Evolutionary conservation across 92 coral and sea anemone species (phyloP), one percentile per base, ranked within the genome.

Genomic region (Anthopleura xanthogrammica): DNA sequence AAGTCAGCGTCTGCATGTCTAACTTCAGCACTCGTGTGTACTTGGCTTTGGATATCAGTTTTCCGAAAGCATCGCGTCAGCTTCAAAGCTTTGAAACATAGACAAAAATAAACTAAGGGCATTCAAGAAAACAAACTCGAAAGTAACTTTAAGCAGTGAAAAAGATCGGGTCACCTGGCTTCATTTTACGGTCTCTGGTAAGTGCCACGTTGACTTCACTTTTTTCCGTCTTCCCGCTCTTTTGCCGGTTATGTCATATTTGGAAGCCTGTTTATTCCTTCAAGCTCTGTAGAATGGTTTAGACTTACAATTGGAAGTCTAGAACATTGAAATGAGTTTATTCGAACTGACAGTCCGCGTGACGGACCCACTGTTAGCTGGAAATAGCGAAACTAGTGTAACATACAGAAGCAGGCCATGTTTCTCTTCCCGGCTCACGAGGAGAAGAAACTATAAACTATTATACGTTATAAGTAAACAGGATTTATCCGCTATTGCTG

Each of bases 31-130:
- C 87, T 84, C 88, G 76, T 79, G 88, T 85, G 88, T 73, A 77
- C 86, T 78, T 66, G 83, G 83, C 57, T 60, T 54, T 79, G 36
- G 88, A 85, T 85, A 85, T 85, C 88, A 85, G 74, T 72, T 85
- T 85, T 78, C 88, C 79, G 83, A 85, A 78, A 85, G 83, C 83
- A 85, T 42, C 88, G 88, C 88, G 88, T 85, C 88, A 85, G 78
- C 80, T 66, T 29, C 88, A 55, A 79, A 79, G 83, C 88, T 52
- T 85, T 72, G 83, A 85, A 85, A 78, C 81, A 62, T 24, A 68
- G 83, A 79, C 81, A 79, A 85, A 68, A 75, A 71, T 79, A 78
- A 79, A 79, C 81, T 71, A 65, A 60, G 83, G 78, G 79, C 71
- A 65, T 64, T 68, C 48, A 71, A 56, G 83, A 79, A 56, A 56